These are phyloP conservation scores for Pristionchus maxplancki DNA, from an alignment of 2,888 invertebrate genomes.

Conservation along the genomic window DNA sequence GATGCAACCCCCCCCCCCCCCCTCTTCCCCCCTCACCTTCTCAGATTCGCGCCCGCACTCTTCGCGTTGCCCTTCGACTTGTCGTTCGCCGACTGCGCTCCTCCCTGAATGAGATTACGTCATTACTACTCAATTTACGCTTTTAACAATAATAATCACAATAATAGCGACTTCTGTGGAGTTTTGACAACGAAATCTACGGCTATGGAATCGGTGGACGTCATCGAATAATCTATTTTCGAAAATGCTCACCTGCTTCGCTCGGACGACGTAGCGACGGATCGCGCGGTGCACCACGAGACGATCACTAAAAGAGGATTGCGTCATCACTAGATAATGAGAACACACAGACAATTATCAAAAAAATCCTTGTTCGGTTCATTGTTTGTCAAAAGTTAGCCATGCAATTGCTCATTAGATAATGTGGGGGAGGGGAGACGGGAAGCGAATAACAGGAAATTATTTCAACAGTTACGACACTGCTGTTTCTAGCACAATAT, in stretches of 20 bases:
- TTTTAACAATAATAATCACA: not conserved
- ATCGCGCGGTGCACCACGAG: slow-evolving; percentile 86
- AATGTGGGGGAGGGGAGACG: no score
- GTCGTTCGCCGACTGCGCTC: slow-evolving; percentile 63
- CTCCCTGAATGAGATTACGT: slow-evolving; percentile 66
- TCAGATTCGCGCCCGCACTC: slow-evolving; percentile 64
- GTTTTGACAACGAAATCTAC: no score
- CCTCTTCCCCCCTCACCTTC: no score
- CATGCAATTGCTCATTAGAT: no score
- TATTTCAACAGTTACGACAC: no score
- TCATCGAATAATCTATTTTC: not conserved
- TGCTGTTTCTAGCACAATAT: not conserved
- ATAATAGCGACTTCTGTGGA: not conserved
- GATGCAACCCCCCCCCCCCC: no score
- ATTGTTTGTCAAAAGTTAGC: no score
- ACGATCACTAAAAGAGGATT: slow-evolving; percentile 54
- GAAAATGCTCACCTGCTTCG: slow-evolving; percentile 82
- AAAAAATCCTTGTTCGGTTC: no score
- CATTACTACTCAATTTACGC: not conserved
- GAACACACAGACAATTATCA: no score
- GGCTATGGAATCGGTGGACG: no score
- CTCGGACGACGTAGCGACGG: slow-evolving; percentile 89
- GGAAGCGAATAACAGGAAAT: no score
- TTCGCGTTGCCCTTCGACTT: slow-evolving; percentile 60
- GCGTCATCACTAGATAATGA: not conserved